These are phyloP conservation scores for Bombus fervidus DNA, from an alignment of 1,140 invertebrate genomes.

Conservation along the genomic window DNA sequence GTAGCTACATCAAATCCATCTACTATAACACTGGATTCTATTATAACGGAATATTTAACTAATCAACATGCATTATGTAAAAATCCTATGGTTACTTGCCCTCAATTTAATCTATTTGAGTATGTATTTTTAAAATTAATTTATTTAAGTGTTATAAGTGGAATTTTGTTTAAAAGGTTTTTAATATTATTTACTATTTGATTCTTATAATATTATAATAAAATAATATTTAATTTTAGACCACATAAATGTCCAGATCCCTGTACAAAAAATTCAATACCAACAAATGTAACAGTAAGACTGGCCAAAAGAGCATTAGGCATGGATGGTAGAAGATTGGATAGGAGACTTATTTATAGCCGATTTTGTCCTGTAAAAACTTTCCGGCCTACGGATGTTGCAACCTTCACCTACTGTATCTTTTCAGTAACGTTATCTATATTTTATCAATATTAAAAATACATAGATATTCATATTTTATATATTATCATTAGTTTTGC, in stretches of 20 bases:
- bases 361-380: conserved; percentile 94
- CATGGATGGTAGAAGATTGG: conserved; percentile 84
- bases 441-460: conserved; percentile 34
- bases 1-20: conserved; percentile 76
- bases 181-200: neutral
- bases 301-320: conserved; percentile 84
- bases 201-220: neutral
- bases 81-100: conserved; percentile 95
- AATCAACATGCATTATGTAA: conserved; percentile 97
- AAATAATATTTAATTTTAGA: conserved; percentile 79
- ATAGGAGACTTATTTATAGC: conserved; percentile 93
- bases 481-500: conserved; percentile 12
- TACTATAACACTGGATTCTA: conserved; percentile 91
- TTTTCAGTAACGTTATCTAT: conserved; percentile 85
- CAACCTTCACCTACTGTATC: conserved; percentile 91
- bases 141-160: conserved; percentile 15
- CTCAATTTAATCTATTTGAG: conserved; percentile 94
- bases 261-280: conserved; percentile 87
- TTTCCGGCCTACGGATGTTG: conserved; percentile 88
- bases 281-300: conserved; percentile 88
- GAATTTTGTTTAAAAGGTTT: neutral
- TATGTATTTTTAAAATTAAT: conserved; percentile 79
- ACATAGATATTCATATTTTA: conserved; percentile 3
- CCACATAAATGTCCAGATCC: conserved; percentile 97
- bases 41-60: conserved; percentile 97